Percentiles rank a stretch among this genome's conserved stretches.
Evolutionary conservation across 2,888 invertebrate genomes (phyloP).

Genomic region (Torymus aiolomorphi): DNA sequence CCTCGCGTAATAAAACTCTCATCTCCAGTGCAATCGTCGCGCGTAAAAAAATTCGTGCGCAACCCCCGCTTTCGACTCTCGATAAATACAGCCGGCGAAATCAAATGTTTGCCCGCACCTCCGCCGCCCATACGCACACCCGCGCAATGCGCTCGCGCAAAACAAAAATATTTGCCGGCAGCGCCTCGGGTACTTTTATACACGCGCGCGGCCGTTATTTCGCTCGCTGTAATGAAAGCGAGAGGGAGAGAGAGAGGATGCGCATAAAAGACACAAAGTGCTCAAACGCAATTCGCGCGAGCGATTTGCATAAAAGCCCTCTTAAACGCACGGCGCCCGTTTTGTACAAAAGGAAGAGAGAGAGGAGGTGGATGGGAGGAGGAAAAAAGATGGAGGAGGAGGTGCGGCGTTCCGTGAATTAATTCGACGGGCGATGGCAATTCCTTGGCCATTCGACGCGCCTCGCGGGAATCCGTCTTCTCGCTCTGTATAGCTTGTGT

Average conservation of each 20-base stretch:
- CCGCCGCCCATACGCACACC: too few relatives aligned
- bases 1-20: too few relatives aligned
- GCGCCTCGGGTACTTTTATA: constrained; percentile 1
- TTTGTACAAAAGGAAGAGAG: neutral
- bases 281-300: constrained; percentile 24
- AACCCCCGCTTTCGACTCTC: too few relatives aligned
- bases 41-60: too few relatives aligned
- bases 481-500: neutral
- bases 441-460: constrained; percentile 8
- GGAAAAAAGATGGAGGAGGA: constrained; percentile 1
- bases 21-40: too few relatives aligned
- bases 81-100: too few relatives aligned
- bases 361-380: constrained; percentile 3
- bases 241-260: neutral
- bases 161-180: constrained; percentile 34
- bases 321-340: too few relatives aligned
- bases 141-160: neutral
- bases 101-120: too few relatives aligned
- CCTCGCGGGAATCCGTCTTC: constrained; percentile 17
- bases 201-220: constrained; percentile 7
- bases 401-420: constrained; percentile 32
- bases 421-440: constrained; percentile 37
- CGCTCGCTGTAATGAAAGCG: neutral
- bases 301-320: constrained; percentile 41
- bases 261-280: neutral